Evolutionary conservation across 2,797 vertebrate genomes (phyloP), one percentile per base, ranked within the genome.

Genomic region (Lateolabrax maculatus): DNA sequence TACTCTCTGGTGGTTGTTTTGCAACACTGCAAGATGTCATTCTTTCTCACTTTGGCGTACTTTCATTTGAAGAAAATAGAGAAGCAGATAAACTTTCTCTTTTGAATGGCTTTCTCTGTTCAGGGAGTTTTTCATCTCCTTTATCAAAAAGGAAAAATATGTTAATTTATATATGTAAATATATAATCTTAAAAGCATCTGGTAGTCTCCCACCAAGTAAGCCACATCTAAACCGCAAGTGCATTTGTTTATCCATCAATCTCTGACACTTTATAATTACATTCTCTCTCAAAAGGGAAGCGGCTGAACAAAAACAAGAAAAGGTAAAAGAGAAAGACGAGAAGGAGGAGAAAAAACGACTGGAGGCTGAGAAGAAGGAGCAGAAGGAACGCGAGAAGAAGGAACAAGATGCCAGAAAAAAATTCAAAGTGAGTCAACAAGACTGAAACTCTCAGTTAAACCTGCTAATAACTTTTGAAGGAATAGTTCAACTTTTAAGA

Each of bases 331-430:
- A 96, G 16, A 97, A 96, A 78, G 95, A 96, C 0, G 95, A 96
- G 39, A 98, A 96, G 77, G 96, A 96, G 61, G 96, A 96, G 72
- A 98, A 96, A 85, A 97, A 92, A 90, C 94, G 93, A 71, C 79
- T 93, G 27, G 97, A 97, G 37, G 93, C 95, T 56, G 96, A 97
- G 74, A 97, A 95, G 87, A 99, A 96, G 81, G 96, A 97, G 78
- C 97, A 97, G 83, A 99, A 95, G 80, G 97, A 97, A 57, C 96
- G 96, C 68, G 97, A 98, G 82, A 98, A 96, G 90, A 98, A 97
- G 91, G 98, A 99, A 58, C 95, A 96, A 60, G 98, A 98, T 13
- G 91, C 96, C 66, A 96, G 88, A 71, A 99, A 98, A 85, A 98
- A 95, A 90, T 99, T 99, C 93, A 99, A 98, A 95, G 98, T 99